A percentile compares a stretch with the other conserved stretches of the same genome.
These are phyloP conservation scores for Danio choprae DNA, from an alignment of 2,797 vertebrate genomes.

Conservation along the genomic window DNA sequence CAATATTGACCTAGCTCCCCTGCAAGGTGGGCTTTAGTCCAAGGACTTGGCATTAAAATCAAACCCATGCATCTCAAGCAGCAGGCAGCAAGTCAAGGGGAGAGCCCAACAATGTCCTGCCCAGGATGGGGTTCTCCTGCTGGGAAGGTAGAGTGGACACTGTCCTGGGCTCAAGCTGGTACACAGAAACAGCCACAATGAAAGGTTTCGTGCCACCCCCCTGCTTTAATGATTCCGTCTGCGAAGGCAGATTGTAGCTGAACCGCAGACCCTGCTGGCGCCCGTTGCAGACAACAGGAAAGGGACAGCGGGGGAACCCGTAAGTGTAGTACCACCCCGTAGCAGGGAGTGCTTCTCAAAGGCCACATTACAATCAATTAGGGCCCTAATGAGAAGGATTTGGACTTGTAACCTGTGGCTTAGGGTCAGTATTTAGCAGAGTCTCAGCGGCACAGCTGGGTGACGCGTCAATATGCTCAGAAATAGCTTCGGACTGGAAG, in stretches of 20 bases:
- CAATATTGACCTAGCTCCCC: conserved; percentile 86
- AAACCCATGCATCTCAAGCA: conserved; percentile 79
- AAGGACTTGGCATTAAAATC: conserved; percentile 81
- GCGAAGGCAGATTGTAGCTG: conserved; percentile 76
- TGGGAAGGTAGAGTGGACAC: conserved; percentile 77
- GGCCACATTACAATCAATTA: conserved; percentile 85
- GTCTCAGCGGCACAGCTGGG: conserved; percentile 72
- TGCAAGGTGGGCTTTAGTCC: conserved; percentile 78
- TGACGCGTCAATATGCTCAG: conserved; percentile 78
- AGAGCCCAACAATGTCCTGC: conserved; percentile 79
- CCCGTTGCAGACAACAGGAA: conserved; percentile 76
- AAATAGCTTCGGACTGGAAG: conserved; percentile 79
- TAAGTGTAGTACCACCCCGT: conserved; percentile 74
- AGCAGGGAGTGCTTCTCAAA: conserved; percentile 76
- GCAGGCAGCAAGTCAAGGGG: conserved; percentile 80
- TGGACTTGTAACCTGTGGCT: conserved; percentile 77
- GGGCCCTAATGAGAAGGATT: conserved; percentile 80
- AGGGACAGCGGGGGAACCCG: conserved; percentile 73
- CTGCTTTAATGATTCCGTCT: conserved; percentile 76
- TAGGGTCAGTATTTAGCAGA: conserved; percentile 75
- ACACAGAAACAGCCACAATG: conserved; percentile 72
- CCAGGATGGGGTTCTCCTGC: conserved; percentile 79
- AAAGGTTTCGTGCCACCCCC: conserved; percentile 76
- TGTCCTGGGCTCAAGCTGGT: conserved; percentile 81
- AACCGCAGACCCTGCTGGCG: conserved; percentile 76